Evolutionary conservation across 2,888 invertebrate species (phyloP).

Genomic region (Pristionchus fissidentatus): DNA sequence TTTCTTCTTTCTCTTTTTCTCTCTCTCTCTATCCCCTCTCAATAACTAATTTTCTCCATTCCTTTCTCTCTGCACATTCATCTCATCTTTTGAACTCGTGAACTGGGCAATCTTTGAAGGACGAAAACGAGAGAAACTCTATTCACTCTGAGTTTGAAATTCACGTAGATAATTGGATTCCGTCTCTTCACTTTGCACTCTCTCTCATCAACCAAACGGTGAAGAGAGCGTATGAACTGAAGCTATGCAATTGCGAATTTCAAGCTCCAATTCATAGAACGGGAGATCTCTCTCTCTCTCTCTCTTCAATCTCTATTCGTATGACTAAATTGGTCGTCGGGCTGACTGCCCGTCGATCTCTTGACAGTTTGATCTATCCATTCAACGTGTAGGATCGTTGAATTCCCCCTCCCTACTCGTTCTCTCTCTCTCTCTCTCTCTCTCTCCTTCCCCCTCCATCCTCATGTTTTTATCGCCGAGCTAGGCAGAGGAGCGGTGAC

Average conservation of each 20-base stretch:
- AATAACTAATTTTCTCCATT: neutral
- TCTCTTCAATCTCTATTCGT: neutral
- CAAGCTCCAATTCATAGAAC: too few species aligned
- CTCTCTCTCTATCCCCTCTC: neutral
- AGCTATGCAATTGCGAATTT: too few species aligned
- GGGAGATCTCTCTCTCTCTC: too few species aligned
- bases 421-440: neutral
- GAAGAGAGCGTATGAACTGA: too few species aligned
- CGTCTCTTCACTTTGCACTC: too few species aligned
- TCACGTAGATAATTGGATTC: too few species aligned
- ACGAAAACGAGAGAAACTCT: too few species aligned
- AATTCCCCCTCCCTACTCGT: neutral
- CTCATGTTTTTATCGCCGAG: neutral
- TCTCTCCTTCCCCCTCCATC: neutral
- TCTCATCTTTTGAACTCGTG: neutral
- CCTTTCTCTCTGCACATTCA: neutral
- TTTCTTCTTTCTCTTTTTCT: neutral
- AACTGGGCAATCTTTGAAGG: too few species aligned
- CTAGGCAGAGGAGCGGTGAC: neutral
- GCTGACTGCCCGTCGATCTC: neutral
- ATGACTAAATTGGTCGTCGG: neutral
- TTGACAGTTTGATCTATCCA: constrained; percentile 30
- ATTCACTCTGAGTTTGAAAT: too few species aligned
- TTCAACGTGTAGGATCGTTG: neutral
- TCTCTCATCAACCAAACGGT: too few species aligned